phyloP scores from a whole-genome alignment of 2,797 vertebrate species.

The Oreonectes daqikongensis region DNA sequence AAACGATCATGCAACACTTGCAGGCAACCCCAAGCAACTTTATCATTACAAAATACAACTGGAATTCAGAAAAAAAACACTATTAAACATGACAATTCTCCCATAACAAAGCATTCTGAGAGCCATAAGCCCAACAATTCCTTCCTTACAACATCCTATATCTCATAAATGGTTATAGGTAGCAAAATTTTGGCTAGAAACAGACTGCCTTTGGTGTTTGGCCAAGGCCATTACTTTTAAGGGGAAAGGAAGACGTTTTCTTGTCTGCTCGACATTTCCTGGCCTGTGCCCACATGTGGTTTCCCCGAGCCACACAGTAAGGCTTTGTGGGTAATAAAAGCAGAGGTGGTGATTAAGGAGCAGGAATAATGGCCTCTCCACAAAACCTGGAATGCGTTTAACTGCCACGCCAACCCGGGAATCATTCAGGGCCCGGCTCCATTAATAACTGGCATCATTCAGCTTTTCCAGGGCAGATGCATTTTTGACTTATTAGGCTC shows the following conservation, averaged over 20 bases:
- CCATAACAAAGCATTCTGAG: background rate
- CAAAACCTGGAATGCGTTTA: slow-evolving; percentile 81
- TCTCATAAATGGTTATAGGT: slow-evolving; percentile 49
- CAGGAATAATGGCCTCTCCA: slow-evolving; percentile 80
- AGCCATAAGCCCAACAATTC: slow-evolving; percentile 7
- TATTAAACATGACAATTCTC: background rate
- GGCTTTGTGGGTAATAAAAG: slow-evolving; percentile 79
- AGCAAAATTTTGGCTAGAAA: slow-evolving; percentile 45
- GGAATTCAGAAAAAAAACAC: background rate
- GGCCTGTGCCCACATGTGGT: slow-evolving; percentile 75
- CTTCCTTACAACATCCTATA: slow-evolving; percentile 41
- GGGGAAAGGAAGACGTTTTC: slow-evolving; percentile 51
- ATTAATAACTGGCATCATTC: slow-evolving; percentile 70
- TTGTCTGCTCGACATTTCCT: slow-evolving; percentile 64
- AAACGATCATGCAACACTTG: background rate
- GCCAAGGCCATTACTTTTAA: slow-evolving; percentile 55
- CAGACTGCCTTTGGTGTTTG: slow-evolving; percentile 54
- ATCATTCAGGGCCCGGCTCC: slow-evolving; percentile 65
- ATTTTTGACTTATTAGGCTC: slow-evolving; percentile 57
- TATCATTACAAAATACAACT: background rate
- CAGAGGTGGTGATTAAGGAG: slow-evolving; percentile 79
- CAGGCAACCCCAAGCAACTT: background rate
- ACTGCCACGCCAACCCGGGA: slow-evolving; percentile 68
- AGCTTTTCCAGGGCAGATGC: slow-evolving; percentile 55
- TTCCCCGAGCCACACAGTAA: slow-evolving; percentile 72